Evolutionary conservation across 1,140 invertebrate genomes (phyloP).

Genomic region (Limonius californicus): DNA sequence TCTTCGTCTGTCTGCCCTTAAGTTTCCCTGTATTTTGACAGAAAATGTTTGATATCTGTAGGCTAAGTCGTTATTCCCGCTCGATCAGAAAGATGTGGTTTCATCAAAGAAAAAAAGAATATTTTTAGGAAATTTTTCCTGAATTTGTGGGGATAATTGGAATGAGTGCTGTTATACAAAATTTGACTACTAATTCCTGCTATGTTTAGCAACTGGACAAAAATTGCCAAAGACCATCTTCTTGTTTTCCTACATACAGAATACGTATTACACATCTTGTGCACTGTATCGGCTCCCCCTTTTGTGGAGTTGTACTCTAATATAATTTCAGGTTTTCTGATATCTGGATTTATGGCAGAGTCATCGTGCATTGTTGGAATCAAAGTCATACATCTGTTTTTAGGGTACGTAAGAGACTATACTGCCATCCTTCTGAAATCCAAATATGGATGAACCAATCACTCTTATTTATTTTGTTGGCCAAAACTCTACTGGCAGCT

Average conservation of each 20-base stretch:
- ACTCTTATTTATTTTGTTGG: too few relatives aligned
- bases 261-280: slow-evolving; percentile 39
- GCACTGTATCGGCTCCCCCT: slow-evolving; percentile 43
- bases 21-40: neutral
- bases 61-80: neutral
- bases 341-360: slow-evolving; percentile 22
- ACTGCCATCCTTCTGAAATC: slow-evolving; percentile 28
- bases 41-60: neutral
- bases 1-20: neutral
- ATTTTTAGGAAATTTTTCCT: slow-evolving; percentile 45
- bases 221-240: slow-evolving; percentile 52
- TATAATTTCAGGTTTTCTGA: slow-evolving; percentile 44
- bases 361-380: slow-evolving; percentile 37
- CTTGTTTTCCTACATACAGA: slow-evolving; percentile 47
- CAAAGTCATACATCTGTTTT: slow-evolving; percentile 33
- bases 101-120: neutral
- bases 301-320: slow-evolving; percentile 47
- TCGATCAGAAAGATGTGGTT: neutral
- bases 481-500: slow-evolving; percentile 41
- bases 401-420: slow-evolving; percentile 36
- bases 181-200: neutral
- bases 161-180: neutral
- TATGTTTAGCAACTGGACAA: slow-evolving; percentile 40
- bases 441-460: slow-evolving; percentile 25
- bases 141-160: slow-evolving; percentile 17